These are phyloP conservation scores for Harpegnathos saltator DNA, from an alignment of 1,140 invertebrate genomes.

Conservation along the genomic window DNA sequence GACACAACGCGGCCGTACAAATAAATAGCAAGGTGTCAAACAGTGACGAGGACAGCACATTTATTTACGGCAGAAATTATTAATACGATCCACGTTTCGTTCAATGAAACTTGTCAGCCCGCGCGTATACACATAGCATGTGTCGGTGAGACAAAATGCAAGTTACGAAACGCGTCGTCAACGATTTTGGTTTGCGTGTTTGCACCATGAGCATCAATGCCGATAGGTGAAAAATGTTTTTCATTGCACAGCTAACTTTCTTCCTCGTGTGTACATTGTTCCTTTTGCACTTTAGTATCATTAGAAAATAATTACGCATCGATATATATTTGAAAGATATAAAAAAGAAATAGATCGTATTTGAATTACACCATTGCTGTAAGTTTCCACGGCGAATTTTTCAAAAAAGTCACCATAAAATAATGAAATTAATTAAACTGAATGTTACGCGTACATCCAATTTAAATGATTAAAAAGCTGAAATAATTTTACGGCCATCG, in stretches of 20 bases:
- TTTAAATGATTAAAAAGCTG: too few species aligned
- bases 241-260: not conserved
- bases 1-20: constrained; percentile 1
- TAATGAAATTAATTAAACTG: too few species aligned
- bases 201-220: not conserved
- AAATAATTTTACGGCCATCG: too few species aligned
- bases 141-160: not conserved
- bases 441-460: too few species aligned
- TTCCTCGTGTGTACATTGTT: not conserved
- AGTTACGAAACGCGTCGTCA: constrained; percentile 15
- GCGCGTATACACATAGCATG: not conserved
- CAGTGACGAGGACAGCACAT: not conserved
- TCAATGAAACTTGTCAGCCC: constrained; percentile 18
- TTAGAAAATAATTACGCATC: too few species aligned
- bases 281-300: not conserved
- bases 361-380: too few species aligned
- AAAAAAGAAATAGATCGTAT: too few species aligned
- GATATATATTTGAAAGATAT: too few species aligned
- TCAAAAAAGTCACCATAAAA: too few species aligned
- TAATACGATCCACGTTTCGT: not conserved
- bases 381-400: too few species aligned
- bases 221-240: not conserved
- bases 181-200: not conserved
- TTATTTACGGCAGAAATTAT: constrained; percentile 33
- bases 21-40: not conserved